Evolutionary conservation across 1,140 invertebrate genomes (phyloP).

Genomic region (Augochlora pura): DNA sequence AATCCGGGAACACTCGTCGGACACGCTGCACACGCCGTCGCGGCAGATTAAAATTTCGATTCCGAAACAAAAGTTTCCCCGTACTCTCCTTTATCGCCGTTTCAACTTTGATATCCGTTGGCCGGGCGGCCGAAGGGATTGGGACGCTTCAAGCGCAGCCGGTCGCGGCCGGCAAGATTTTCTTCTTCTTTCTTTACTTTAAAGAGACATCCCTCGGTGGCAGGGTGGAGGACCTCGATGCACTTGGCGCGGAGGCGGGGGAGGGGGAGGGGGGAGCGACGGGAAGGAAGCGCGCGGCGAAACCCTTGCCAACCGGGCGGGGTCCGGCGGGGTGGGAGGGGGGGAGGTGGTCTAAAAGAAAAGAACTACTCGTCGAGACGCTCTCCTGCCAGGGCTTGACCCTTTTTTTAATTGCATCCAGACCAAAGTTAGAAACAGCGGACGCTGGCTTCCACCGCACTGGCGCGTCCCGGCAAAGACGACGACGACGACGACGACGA

Average conservation of each 20-base stretch:
- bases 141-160: conserved; percentile 31
- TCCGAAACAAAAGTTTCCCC: neutral
- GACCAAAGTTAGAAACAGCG: conserved; percentile 55
- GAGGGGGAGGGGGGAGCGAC: no score
- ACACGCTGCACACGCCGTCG: no score
- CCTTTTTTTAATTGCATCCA: conserved; percentile 74
- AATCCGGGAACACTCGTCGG: no score
- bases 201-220: conserved; percentile 35
- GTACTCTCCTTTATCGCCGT: neutral
- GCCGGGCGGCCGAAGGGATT: neutral
- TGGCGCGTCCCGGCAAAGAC: no score
- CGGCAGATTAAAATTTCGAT: no score
- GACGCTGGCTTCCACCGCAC: conserved; percentile 12
- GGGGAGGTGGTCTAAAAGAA: conserved; percentile 35
- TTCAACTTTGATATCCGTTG: conserved; percentile 18
- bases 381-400: conserved; percentile 67
- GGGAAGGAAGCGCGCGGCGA: conserved; percentile 12
- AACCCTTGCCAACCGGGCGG: conserved; percentile 36
- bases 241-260: conserved; percentile 18
- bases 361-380: conserved; percentile 48
- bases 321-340: neutral
- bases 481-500: no score
- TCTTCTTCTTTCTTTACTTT: conserved; percentile 33
- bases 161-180: neutral
- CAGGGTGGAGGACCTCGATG: conserved; percentile 41